phyloP scores from a whole-genome alignment of 2,113 vertebrate species.

The Scortum barcoo region DNA sequence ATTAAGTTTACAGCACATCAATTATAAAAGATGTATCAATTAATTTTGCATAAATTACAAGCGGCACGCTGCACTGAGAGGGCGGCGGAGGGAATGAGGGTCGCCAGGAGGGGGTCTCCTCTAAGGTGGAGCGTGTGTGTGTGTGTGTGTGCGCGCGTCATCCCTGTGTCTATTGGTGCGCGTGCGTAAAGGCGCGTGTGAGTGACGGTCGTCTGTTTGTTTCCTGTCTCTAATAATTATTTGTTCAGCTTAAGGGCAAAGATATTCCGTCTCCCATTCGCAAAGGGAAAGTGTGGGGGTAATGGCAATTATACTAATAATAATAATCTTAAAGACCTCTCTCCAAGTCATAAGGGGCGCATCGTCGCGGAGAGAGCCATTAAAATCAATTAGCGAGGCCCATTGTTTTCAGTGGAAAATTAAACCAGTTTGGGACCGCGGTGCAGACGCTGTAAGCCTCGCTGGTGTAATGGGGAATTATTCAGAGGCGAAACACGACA shows the following conservation, averaged over 20 bases:
- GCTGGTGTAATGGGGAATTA: constrained; percentile 92
- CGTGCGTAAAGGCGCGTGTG: constrained; percentile 33
- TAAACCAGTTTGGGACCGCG: constrained; percentile 86
- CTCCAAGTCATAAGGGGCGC: constrained; percentile 97
- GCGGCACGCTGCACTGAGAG: constrained; percentile 87
- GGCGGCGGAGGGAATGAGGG: constrained; percentile 90
- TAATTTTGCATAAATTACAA: constrained; percentile 99
- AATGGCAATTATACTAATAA: constrained; percentile 98
- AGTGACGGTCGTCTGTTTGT: constrained; percentile 92
- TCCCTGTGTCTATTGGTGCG: constrained; percentile 39
- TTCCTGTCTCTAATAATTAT: constrained; percentile 99
- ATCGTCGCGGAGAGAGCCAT: constrained; percentile 97
- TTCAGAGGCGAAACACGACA: constrained; percentile 88
- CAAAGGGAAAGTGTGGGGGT: constrained; percentile 86
- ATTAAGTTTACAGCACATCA: constrained; percentile 99
- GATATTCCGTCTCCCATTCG: constrained; percentile 88
- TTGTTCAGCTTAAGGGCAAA: constrained; percentile 99
- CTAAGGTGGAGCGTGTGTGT: constrained; percentile 73
- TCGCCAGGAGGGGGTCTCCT: constrained; percentile 88
- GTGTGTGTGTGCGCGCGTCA: too few relatives aligned
- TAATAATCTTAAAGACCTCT: constrained; percentile 99
- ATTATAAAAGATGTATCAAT: constrained; percentile 99
- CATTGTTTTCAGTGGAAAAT: constrained; percentile 90
- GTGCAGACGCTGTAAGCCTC: constrained; percentile 87
- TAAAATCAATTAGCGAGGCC: constrained; percentile 99